Conservation (phyloP, 2,113 vertebrate species). For the Piliocolobus tephrosceles region DNA sequence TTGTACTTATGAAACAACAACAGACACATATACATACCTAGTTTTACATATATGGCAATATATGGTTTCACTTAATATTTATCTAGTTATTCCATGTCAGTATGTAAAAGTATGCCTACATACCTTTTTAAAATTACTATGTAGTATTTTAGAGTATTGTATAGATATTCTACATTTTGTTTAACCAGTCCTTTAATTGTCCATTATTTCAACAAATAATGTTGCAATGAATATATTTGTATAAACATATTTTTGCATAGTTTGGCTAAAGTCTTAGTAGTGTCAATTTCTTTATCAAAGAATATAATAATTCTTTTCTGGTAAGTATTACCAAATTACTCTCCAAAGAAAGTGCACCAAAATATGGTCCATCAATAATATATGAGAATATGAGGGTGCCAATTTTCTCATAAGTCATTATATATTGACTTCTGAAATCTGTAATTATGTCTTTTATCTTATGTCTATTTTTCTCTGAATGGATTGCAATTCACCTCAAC, state of each 20-base stretch:
- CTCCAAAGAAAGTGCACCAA: not conserved
- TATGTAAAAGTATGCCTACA: not conserved
- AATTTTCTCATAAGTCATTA: not conserved
- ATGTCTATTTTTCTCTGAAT: not conserved
- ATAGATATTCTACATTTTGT: no score
- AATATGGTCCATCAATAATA: not conserved
- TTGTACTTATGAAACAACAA: not conserved
- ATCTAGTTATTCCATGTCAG: not conserved
- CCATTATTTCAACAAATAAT: not conserved
- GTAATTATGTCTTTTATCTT: not conserved
- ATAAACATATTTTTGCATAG: not conserved
- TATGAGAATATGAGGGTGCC: no score
- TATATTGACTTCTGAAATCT: not conserved
- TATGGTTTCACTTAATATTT: not conserved
- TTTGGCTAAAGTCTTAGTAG: not conserved
- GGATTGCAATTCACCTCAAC: not conserved
- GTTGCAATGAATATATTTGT: not conserved
- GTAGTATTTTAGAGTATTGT: no score
- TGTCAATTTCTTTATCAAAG: not conserved
- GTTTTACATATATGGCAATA: not conserved
- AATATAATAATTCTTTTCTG: not conserved
- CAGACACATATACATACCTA: not conserved
- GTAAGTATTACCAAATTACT: not conserved
- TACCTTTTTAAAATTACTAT: not conserved
- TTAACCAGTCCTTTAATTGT: not conserved